Base-by-base conservation (phyloP, 1,140 invertebrate species). In the Hypothenemus hampei region DNA sequence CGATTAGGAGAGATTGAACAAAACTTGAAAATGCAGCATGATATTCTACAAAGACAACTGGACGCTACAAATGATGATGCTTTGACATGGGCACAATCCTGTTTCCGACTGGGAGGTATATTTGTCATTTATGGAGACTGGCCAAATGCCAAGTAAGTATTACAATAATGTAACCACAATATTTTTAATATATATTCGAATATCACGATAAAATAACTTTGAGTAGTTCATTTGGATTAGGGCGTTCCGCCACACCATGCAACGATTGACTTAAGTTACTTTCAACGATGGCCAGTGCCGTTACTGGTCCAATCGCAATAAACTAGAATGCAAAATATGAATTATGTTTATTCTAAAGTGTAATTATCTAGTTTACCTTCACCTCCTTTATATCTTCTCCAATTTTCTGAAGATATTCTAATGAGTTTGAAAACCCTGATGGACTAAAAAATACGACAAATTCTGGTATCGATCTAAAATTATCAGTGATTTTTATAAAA, bases 391-490 rank as follows among this genome's bases (percentile, higher is more conserved):
- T 49, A 46, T 57, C 31, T 8, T 44, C 36, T 19, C 45, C 31
- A 69, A 54, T 20, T 63, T 57, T 59, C 65, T 61, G 33, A 11
- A 43, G 13, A 21, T 23, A 41, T 56, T 51, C 29, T 20, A 66
- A 46, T 4, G 53, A 59, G 55, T 47, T 59, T 5, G 48, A 41
- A n/a, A 66, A 47, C 41, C 74, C 75, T 18, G 74, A 76, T 7
- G 75, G 75, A 65, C 75, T 77, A 60, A 76, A 77, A 61, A 73
- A 77, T 16, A 75, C 67, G 6, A 76, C 52, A 63, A 55, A 69
- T 50, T 69, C 64, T 18, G 73, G 67, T 11, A 71, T 55, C 13
- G 45, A 49, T 39, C 29, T 58, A 55, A 61, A 69, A 54, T 63
- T 59, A 21, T 65, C 21, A 5, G 69, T 68, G 3, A 60, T 47